phyloP scores from a whole-genome alignment of 2,888 invertebrate genomes.

The Tortrix viridana region DNA sequence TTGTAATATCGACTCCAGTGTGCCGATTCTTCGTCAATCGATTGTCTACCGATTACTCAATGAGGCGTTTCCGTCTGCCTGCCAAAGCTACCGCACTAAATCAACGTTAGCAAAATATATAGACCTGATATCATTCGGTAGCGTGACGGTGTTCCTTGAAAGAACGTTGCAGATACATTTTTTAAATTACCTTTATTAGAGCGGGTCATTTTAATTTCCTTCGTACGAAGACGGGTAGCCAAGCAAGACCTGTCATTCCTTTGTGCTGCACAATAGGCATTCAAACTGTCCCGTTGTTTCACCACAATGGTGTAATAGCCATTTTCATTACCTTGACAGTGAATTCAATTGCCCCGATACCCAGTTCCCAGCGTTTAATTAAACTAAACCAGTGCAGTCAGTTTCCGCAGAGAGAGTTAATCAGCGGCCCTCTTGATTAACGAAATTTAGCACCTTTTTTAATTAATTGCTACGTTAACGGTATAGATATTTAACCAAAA shows the following conservation, averaged over 20 bases:
- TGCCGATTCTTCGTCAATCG: too few relatives aligned
- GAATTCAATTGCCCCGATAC: slow-evolving; percentile 46
- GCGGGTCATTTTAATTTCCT: slow-evolving; percentile 56
- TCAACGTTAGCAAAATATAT: too few relatives aligned
- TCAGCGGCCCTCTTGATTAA: not conserved
- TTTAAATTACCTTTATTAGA: slow-evolving; percentile 53
- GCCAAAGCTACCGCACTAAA: too few relatives aligned
- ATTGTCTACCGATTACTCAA: not conserved
- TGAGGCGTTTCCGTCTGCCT: slow-evolving; percentile 2
- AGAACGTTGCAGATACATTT: slow-evolving; percentile 44
- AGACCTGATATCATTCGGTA: too few relatives aligned
- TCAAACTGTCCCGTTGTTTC: slow-evolving; percentile 54
- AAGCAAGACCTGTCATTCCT: slow-evolving; percentile 67
- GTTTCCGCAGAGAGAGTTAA: too few relatives aligned
- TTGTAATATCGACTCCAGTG: too few relatives aligned
- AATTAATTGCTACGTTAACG: not conserved
- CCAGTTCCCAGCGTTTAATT: slow-evolving; percentile 47
- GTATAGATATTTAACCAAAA: too few relatives aligned
- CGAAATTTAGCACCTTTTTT: slow-evolving; percentile 23
- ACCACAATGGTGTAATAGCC: slow-evolving; percentile 44
- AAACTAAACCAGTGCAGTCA: not conserved
- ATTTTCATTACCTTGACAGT: slow-evolving; percentile 61
- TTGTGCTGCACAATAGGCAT: slow-evolving; percentile 70
- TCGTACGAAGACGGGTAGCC: slow-evolving; percentile 56
- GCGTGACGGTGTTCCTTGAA: not conserved